phyloP scores from a whole-genome alignment of 2,888 invertebrate species.

The Drosophila bunnanda region DNA sequence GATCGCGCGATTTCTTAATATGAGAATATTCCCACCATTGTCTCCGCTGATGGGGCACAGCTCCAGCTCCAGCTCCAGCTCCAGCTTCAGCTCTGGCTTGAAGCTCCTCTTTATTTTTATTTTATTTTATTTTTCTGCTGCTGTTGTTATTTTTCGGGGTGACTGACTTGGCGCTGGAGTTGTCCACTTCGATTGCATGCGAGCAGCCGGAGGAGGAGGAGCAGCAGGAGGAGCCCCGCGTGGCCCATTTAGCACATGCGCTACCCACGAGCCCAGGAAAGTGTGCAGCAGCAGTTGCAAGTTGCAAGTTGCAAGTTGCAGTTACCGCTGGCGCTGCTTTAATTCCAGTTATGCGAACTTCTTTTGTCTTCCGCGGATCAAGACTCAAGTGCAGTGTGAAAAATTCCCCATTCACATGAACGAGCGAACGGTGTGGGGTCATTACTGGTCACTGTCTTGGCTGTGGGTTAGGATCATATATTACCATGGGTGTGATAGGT shows the following conservation, averaged over 20 bases:
- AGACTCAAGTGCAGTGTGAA: constrained; percentile 65
- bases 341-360: constrained; percentile 80
- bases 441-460: constrained; percentile 70
- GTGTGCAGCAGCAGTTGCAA: constrained; percentile 12
- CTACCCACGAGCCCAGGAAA: constrained; percentile 68
- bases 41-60: constrained; percentile 65
- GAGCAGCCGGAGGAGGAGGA: constrained; percentile 31
- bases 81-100: neutral
- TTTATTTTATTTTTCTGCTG: neutral
- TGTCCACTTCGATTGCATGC: constrained; percentile 72
- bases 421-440: constrained; percentile 57
- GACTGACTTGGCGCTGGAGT: constrained; percentile 45
- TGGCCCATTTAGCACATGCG: constrained; percentile 75
- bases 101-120: constrained; percentile 13
- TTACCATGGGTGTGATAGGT: neutral
- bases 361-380: constrained; percentile 63
- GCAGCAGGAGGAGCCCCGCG: constrained; percentile 12
- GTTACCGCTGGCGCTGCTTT: constrained; percentile 66
- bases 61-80: neutral
- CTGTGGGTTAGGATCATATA: constrained; percentile 6
- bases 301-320: constrained; percentile 26
- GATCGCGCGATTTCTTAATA: constrained; percentile 85
- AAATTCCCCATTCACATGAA: constrained; percentile 72
- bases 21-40: constrained; percentile 85
- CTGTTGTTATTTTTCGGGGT: constrained; percentile 24